Base-by-base conservation (phyloP, 2,888 invertebrate species). In the Clunio marinus region DNA sequence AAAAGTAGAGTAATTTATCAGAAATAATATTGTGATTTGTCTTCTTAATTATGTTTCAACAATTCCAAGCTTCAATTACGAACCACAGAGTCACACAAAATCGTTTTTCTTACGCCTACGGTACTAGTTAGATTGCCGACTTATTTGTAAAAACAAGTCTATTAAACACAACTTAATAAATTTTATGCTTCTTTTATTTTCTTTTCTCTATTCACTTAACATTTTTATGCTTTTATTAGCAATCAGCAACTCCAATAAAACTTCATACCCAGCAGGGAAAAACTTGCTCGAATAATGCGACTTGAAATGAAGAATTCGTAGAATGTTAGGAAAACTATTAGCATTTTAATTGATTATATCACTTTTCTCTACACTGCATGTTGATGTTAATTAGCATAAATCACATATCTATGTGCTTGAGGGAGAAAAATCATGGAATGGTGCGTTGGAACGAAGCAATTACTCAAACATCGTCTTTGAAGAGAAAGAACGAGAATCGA, bases 161-260 rank as follows among this genome's bases (percentile, higher is more conserved):
- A 51, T 51, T 51, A 51, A 51, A 51, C 22, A 20, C 22, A 51
- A 22, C 51, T 20, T 41, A n/a, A 41, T 41, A 51, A 20, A 20
- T 51, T 51, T 51, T 15, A 51, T 51, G 51, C 51, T 51, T 17
- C 22, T n/a, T n/a, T n/a, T n/a, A 51, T 51, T 51, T 51, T 51
- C 51, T 7, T 51, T 32, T 7, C 10, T 4, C 10, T 32, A 10
- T 10, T 32, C 51, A 17, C 10, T 20, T 4, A 5, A 17, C 8
- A 20, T 4, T 41, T 41, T 41, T 41, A 5, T 5, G 10, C 15
- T 32, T 32, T 32, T 8, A 32, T 32, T 32, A 32, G 5, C 8
- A 8, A 7, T 4, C 5, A 32, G 32, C 32, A 32, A 32, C 8
- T 4, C 32, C 4, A 32, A 3, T 15, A 15, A 15, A n/a, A 15